Evolutionary conservation across 2,888 invertebrate species (phyloP).

Genomic region (Prosapia bicincta): DNA sequence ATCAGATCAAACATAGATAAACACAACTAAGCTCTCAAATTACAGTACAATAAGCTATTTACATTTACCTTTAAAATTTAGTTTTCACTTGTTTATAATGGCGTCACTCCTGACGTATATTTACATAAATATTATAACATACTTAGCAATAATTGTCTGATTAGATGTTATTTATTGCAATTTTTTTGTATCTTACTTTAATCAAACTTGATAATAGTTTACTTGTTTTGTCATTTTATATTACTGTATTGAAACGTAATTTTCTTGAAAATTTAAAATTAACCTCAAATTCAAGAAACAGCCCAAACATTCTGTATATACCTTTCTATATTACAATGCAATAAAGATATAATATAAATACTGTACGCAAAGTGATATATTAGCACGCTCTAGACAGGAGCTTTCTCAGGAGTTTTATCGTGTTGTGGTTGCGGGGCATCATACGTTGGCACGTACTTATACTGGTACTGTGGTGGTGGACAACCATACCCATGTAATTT

Average conservation of each 20-base stretch:
- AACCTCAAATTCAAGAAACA: too few relatives aligned
- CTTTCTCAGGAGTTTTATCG: constrained; percentile 8
- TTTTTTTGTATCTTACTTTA: too few relatives aligned
- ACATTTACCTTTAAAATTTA: neutral
- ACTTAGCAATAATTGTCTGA: too few relatives aligned
- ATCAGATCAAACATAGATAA: neutral
- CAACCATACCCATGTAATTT: constrained; percentile 35
- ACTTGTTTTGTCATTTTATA: too few relatives aligned
- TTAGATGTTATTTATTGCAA: too few relatives aligned
- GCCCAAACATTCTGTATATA: too few relatives aligned
- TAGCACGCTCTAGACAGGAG: neutral
- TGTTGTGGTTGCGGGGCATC: constrained; percentile 27
- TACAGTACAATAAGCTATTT: neutral
- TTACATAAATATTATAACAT: too few relatives aligned
- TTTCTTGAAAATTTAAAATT: too few relatives aligned
- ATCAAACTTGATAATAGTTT: too few relatives aligned
- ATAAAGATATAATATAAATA: neutral
- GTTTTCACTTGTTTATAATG: neutral
- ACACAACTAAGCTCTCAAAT: neutral
- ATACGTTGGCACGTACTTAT: constrained; percentile 39
- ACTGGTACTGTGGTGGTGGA: constrained; percentile 39
- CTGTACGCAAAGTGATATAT: neutral
- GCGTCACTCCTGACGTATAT: neutral
- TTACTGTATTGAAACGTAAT: too few relatives aligned
- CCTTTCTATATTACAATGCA: too few relatives aligned